Evolutionary conservation across 2,113 vertebrate species (phyloP).

Genomic region (Rallus limicola): DNA sequence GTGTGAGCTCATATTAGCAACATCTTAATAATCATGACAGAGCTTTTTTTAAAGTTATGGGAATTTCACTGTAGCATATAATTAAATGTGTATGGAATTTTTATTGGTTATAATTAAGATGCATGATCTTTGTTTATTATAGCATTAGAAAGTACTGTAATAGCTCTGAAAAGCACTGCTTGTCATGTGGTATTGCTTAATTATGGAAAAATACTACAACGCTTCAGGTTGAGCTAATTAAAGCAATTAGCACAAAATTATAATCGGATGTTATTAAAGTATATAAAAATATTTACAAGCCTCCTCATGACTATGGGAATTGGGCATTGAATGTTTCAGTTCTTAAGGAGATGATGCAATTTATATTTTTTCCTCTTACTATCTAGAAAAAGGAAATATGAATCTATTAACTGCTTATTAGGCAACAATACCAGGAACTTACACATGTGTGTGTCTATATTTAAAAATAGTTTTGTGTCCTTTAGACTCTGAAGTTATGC

Average conservation of each 20-base stretch:
- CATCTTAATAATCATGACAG: slow-evolving; percentile 49
- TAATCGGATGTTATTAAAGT: slow-evolving; percentile 46
- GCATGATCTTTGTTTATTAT: slow-evolving; percentile 74
- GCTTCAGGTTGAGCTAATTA: slow-evolving; percentile 65
- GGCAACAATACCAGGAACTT: neutral
- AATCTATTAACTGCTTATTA: neutral
- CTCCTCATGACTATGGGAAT: slow-evolving; percentile 1
- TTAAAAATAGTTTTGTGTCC: neutral
- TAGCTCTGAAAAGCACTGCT: slow-evolving; percentile 45
- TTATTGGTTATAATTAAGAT: slow-evolving; percentile 79
- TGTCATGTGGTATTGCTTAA: slow-evolving; percentile 69
- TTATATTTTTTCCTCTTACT: slow-evolving; percentile 23
- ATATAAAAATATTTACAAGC: slow-evolving; percentile 63
- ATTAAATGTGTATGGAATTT: slow-evolving; percentile 76
- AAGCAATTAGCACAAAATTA: slow-evolving; percentile 69
- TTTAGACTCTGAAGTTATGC: neutral
- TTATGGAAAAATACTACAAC: slow-evolving; percentile 66
- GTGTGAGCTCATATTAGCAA: slow-evolving; percentile 53
- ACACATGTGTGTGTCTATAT: neutral
- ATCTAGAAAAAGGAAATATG: neutral
- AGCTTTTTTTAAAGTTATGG: slow-evolving; percentile 64
- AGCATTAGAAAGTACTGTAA: slow-evolving; percentile 58
- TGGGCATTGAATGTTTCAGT: slow-evolving; percentile 2
- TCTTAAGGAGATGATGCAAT: neutral
- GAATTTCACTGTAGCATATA: slow-evolving; percentile 71